Base-by-base conservation (phyloP, 2,888 invertebrate species). In the Drosophila peninsularis region DNA sequence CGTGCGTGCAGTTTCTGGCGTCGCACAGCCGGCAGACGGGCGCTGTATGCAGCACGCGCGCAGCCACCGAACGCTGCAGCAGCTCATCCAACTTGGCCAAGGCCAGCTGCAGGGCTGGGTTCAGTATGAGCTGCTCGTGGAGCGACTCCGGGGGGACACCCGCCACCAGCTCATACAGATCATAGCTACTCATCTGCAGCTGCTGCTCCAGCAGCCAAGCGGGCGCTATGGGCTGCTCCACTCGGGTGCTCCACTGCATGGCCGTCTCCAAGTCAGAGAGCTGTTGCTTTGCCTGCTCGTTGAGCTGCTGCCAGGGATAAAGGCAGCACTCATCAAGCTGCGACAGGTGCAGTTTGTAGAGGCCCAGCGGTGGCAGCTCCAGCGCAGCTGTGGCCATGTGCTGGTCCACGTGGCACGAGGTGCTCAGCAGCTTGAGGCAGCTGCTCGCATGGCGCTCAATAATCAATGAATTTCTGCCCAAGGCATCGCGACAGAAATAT, bases 381-480 rank as follows among this genome's bases (percentile, higher is more conserved):
- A 78, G 19, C 3, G 62, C 30, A 27, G 30, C 37, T 5, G 21
- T 41, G 34, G 27, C 19, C 30, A 30, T 2, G 24, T 66, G 41
- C 4, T n/a, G 5, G 5, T 30, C n/a, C 24, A 49, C 7, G 27
- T 52, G 54, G 32, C 49, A 72, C 1, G 89, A 84, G n/a, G 85
- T 79, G 71, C 90, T 90, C 42, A 78, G 44, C 41, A 90, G 60
- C 24, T 69, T 61, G 11, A 91, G 32, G 34, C 72, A 73, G 0
- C 14, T 42, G 21, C 49, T 34, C 13, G 56, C 17, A 30, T 76
- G 67, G 4, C 77, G 80, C 79, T 95, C 94, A 50, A 96, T 92
- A 42, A 98, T 92, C 50, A 99, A 93, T 91, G 98, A 97, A 88
- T 97, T 95, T 78, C 98, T 94, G 39, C 98, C 98, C 90, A 97